A percentile compares a stretch with the other conserved stretches of the same genome.
Evolutionary conservation across 1,140 invertebrate species (phyloP).

Genomic region (Drosophila lini): DNA sequence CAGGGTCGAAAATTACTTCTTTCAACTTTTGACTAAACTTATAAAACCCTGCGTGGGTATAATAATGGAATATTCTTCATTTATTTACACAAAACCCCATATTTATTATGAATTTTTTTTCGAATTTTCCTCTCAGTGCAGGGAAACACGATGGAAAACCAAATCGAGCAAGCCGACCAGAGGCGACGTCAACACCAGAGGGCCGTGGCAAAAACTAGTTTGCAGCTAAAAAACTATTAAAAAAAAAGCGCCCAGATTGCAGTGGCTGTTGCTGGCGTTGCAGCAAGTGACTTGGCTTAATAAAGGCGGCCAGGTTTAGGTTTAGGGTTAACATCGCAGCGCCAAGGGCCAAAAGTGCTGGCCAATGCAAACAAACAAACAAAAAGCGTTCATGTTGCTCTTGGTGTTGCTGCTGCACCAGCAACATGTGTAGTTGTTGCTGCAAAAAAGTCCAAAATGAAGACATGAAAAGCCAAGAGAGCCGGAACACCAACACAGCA

Average conservation of each 20-base stretch:
- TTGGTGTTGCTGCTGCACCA: constrained; percentile 47
- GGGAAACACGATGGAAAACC: constrained; percentile 35
- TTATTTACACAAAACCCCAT: no score
- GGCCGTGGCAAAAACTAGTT: constrained; percentile 68
- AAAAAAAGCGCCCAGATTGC: constrained; percentile 62
- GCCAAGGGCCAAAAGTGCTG: constrained; percentile 82
- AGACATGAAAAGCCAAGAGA: constrained; percentile 60
- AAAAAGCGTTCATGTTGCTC: constrained; percentile 55
- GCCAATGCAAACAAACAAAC: constrained; percentile 75
- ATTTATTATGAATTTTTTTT: no score
- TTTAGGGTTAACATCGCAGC: constrained; percentile 69
- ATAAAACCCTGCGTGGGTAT: no score
- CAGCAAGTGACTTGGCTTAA: constrained; percentile 76
- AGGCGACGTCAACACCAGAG: constrained; percentile 71
- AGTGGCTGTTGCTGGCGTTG: constrained; percentile 41
- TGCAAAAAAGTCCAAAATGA: constrained; percentile 70
- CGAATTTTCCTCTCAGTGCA: neutral
- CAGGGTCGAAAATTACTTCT: no score
- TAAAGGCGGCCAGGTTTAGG: constrained; percentile 73
- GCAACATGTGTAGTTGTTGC: constrained; percentile 71
- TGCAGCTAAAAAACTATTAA: constrained; percentile 58
- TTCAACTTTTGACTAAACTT: no score
- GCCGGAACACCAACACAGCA: constrained; percentile 25
- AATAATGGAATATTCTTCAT: no score
- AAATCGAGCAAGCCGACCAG: constrained; percentile 38